Evolutionary conservation across 2,113 vertebrate genomes (phyloP).

Genomic region (Formicarius rufipectus): DNA sequence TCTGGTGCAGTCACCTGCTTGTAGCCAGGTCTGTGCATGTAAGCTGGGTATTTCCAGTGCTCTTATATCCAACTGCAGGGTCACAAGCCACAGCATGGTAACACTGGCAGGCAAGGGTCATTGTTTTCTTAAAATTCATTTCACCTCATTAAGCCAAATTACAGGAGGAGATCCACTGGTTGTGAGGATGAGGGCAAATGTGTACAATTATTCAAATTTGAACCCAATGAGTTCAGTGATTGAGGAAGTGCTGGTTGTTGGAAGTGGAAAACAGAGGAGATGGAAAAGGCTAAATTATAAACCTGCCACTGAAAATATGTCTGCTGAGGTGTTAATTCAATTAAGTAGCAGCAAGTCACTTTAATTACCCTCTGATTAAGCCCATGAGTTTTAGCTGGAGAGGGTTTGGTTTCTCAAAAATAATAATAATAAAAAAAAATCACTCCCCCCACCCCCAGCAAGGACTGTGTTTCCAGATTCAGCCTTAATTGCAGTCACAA

Average conservation of each 20-base stretch:
- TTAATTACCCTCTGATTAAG: constrained; percentile 77
- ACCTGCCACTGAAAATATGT: constrained; percentile 63
- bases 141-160: not conserved
- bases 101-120: not conserved
- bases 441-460: not conserved
- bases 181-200: not conserved
- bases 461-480: constrained; percentile 29
- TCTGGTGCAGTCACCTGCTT: not conserved
- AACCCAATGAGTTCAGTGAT: constrained; percentile 39
- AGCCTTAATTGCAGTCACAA: constrained; percentile 69
- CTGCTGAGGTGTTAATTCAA: constrained; percentile 37
- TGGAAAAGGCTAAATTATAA: constrained; percentile 27
- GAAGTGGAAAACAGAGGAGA: not conserved
- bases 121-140: constrained; percentile 37
- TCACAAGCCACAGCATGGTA: not conserved
- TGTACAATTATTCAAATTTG: constrained; percentile 3
- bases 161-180: not conserved
- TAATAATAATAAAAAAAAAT: not conserved
- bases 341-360: constrained; percentile 67
- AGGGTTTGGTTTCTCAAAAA: constrained; percentile 57
- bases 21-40: not conserved
- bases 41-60: not conserved
- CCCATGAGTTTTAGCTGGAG: constrained; percentile 57
- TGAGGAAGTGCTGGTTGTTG: not conserved
- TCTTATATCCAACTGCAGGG: not conserved